Base-by-base conservation (phyloP, 2,113 vertebrate species). In the Burhinus bistriatus region DNA sequence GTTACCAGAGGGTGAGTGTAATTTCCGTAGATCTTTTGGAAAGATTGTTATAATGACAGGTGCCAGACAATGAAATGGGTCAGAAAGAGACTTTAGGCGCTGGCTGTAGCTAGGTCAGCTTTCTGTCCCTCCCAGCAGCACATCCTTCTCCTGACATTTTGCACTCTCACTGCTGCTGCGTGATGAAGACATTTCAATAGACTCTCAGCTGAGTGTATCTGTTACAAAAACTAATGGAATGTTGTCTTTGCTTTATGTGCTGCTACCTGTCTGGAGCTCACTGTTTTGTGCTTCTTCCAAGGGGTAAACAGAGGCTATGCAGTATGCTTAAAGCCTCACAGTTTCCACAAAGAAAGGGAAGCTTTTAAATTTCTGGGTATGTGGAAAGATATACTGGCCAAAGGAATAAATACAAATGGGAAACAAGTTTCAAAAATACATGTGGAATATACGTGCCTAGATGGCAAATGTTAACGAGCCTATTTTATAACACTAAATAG, bases 1-100 rank as follows among this genome's bases (percentile, higher is more conserved):
- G 99, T 99, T 99, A 99, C 99, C 98, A 98, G 98, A 98, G 98
- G 98, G 98, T 99, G 98, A 99, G 98, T 98, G 98, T 98, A 99
- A 99, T 99, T 99, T 99, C 99, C 15, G 44, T 95, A 97, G 97
- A 97, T 99, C 98, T 99, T 99, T 98, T 98, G 98, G 98, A 98
- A 97, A 98, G 97, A 98, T 97, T 98, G 98, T 98, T 98, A 98
- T 98, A 99, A 99, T 99, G 98, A 99, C 99, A 98, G 98, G 98
- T 98, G 98, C 98, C 98, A 98, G 98, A 98, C 97, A 96, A 98
- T 98, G 98, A 99, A 99, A 98, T 98, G 98, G 98, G 98, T 99
- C 99, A 98, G 93, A 87, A 96, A 95, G 70, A 96, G 92, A 95
- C 93, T 96, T 96, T 75, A 96, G 86, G 94, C 20, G 0, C 30